Conservation (phyloP, 64 coral and sea anemone species). For the Montipora cactus region DNA sequence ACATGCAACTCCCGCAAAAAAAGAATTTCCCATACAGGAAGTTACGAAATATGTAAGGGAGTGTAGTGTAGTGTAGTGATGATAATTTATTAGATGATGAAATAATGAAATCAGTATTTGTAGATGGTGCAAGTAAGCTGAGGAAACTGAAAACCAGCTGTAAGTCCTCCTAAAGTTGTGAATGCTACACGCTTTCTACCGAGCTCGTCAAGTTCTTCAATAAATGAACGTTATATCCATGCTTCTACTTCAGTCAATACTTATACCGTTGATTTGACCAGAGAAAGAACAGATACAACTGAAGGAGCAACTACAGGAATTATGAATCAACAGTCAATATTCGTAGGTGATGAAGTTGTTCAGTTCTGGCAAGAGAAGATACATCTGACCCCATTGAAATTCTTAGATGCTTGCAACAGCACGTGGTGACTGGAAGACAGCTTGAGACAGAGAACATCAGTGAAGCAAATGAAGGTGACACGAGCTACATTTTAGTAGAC, state of each 20-base stretch:
- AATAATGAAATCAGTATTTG: not conserved
- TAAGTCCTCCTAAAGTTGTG: not conserved
- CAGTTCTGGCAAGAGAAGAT: constrained; percentile 63
- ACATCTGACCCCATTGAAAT: constrained; percentile 55
- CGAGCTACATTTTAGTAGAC: constrained; percentile 63
- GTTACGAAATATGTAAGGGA: not conserved
- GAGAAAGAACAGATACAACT: not conserved
- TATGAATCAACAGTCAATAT: not conserved
- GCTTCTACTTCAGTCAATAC: not conserved
- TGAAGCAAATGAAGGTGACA: constrained; percentile 54
- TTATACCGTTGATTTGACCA: constrained; percentile 13
- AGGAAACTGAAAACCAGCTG: not conserved
- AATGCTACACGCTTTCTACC: not conserved
- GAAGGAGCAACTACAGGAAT: constrained; percentile 11
- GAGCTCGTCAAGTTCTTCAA: no score
- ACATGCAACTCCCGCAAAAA: constrained; percentile 25
- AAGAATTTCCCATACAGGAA: constrained; percentile 18
- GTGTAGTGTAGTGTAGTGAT: not conserved
- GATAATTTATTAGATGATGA: constrained; percentile 20
- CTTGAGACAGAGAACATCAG: constrained; percentile 22
- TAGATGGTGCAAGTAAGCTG: not conserved
- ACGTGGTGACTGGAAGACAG: constrained; percentile 54
- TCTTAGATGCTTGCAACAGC: constrained; percentile 37
- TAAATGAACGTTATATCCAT: not conserved
- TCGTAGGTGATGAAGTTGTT: constrained; percentile 23